Conservation (phyloP, 2,113 vertebrate species). For the Brachypodius melanocephalos region DNA sequence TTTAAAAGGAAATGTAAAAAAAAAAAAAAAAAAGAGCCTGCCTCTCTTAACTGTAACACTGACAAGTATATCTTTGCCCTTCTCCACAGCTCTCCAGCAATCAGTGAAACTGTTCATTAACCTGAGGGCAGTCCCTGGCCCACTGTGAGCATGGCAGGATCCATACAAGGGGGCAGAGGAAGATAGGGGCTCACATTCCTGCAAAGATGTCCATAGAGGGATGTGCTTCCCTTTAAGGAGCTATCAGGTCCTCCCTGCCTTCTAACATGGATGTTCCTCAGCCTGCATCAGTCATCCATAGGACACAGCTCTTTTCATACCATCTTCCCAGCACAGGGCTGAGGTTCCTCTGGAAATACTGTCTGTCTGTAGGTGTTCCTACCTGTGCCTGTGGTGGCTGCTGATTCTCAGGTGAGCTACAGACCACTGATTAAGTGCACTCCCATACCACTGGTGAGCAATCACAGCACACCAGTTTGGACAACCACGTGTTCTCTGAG, state of each 20-base stretch:
- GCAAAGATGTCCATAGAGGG: neutral
- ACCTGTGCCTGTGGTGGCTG: neutral
- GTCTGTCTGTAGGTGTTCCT: neutral
- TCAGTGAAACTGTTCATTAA: neutral
- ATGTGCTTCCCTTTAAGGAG: neutral
- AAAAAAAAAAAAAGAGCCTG: neutral
- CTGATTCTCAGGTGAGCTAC: neutral
- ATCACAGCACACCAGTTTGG: neutral
- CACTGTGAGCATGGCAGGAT: neutral
- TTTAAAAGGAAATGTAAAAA: neutral
- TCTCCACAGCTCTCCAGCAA: neutral
- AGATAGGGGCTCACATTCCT: neutral
- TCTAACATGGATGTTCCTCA: neutral
- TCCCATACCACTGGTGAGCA: neutral
- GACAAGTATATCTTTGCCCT: neutral
- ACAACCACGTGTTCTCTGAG: neutral
- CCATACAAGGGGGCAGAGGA: neutral
- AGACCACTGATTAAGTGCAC: neutral
- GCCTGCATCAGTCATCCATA: neutral
- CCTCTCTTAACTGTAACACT: neutral
- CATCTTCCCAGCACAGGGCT: neutral
- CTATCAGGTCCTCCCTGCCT: neutral
- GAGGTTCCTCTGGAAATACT: neutral
- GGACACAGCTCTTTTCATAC: neutral
- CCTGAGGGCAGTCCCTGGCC: neutral